phyloP scores from a whole-genome alignment of 2,797 vertebrate genomes.

The Anableps anableps region DNA sequence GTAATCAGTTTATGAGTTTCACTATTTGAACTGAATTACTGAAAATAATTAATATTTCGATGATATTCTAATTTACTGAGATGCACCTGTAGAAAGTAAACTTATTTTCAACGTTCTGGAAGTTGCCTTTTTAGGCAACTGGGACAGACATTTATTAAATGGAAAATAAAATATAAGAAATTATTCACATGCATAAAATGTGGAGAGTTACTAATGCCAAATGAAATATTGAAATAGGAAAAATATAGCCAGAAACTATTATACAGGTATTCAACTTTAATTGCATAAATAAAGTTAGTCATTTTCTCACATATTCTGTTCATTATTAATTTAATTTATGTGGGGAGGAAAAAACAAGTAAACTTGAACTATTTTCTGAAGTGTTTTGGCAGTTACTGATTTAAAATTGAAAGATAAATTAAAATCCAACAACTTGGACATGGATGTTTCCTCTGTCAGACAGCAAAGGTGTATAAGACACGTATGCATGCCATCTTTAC shows the following conservation, averaged over 20 bases:
- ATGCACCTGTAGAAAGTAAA: neutral
- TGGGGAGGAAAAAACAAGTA: neutral
- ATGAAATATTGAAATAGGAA: neutral
- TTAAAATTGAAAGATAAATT: neutral
- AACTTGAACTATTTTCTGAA: neutral
- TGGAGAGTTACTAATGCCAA: neutral
- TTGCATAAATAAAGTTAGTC: neutral
- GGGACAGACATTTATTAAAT: neutral
- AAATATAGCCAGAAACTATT: neutral
- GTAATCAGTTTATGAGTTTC: neutral
- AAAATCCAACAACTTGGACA: neutral
- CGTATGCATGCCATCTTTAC: slow-evolving; percentile 46
- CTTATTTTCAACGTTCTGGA: neutral
- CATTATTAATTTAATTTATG: neutral
- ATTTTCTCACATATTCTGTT: neutral
- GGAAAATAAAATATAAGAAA: neutral
- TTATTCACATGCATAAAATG: neutral
- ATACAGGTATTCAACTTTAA: neutral
- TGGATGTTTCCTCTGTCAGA: slow-evolving; percentile 25
- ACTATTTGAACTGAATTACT: neutral
- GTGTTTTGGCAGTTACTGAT: neutral
- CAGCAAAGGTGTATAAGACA: slow-evolving; percentile 23
- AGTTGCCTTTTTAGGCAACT: neutral
- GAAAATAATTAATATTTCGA: neutral
- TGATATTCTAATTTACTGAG: neutral